Evolutionary conservation across 53 echinoderm and acorn worm genomes (phyloP), one percentile per base, ranked within the genome.

Genomic region (Mesocentrotus franciscanus): DNA sequence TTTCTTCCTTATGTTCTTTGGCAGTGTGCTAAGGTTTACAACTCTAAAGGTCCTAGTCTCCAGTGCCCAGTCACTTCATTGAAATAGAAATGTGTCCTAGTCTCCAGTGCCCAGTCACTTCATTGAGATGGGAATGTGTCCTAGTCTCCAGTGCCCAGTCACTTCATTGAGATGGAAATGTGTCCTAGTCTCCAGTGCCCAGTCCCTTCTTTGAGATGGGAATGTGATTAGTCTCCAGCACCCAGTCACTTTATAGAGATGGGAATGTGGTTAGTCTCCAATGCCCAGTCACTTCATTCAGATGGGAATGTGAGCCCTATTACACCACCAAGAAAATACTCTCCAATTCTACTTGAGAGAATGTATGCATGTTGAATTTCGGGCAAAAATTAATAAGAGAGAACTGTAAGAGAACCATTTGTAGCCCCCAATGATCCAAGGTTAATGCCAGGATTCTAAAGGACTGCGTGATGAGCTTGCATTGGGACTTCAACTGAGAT

Each of bases 21-120:
- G 29, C 87, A 87, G 87, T 87, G 87, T 87, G 87, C 87, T 87
- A 57, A 87, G 56, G 85, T 85, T 49, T 85, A 55, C 85, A 58
- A 57, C 56, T 87, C 87, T 27, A 56, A 27, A 59, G 58, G n/a
- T 58, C 49, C 49, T 22, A 84, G 84, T 84, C 84, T 84, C 39
- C 81, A 71, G 72, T 13, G 13, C 22, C 72, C 72, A 24, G 22
- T 71, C 7, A 71, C 7, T 24, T 71, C 7, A n/a, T 71, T 18
- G 26, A 71, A 18, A n/a, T 24, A 24, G 6, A 14, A 71, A 71
- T 18, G 22, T 7, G n/a, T 71, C 72, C 7, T 18, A 71, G 6
- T 5, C 72, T 71, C 6, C 22, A n/a, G 13, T 71, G 26, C 6
- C 13, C 72, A 13, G 26, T n/a, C 72, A 7, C 6, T 71, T 71